Base-by-base conservation (phyloP, 2,888 invertebrate species). In the Axea sp. region DNA sequence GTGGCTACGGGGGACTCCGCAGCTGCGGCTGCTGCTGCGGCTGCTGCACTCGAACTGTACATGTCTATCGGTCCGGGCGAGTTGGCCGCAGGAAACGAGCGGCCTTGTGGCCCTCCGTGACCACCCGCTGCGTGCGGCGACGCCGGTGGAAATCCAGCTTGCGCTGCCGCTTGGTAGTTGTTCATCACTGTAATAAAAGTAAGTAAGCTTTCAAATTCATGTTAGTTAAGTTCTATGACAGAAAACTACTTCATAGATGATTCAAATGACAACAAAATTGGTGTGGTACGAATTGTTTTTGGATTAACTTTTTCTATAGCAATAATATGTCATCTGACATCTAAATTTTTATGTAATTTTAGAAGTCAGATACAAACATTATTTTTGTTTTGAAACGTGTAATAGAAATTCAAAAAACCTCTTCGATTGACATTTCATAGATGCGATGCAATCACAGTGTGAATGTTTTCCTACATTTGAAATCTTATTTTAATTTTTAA, bases 21-120 rank as follows among this genome's bases (percentile, higher is more conserved):
- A 76, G 88, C 88, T 79, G 84, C 90, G 78, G 88, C 89, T 78
- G 90, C 89, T 76, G 86, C 87, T 76, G 90, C 91, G 77, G 90
- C 90, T 78, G 92, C 93, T 78, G 90, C 91, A 83, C 94, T 95
- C 84, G 95, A 94, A 89, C 93, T 95, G 91, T 97, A 97, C 90
- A 97, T 95, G 88, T 98, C 97, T 85, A 97, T 95, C 85, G 96
- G 93, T 81, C 96, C 93, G 68, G 97, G 97, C 84, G 97, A 97
- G 90, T 96, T 96, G 81, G 97, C 95, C 51, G 95, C 93, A 62
- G 96, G 96, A 90, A 96, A 96, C 51, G 93, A 95, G 82, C 94
- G 93, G 81, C 93, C 91, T 64, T 91, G 88, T 79, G 89, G 87
- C 81, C 87, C 85, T 37, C 87, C 86, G 87, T 89, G 84, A 77